phyloP scores from a whole-genome alignment of 2,113 vertebrate genomes.

The Phalacrocorax pelagicus region DNA sequence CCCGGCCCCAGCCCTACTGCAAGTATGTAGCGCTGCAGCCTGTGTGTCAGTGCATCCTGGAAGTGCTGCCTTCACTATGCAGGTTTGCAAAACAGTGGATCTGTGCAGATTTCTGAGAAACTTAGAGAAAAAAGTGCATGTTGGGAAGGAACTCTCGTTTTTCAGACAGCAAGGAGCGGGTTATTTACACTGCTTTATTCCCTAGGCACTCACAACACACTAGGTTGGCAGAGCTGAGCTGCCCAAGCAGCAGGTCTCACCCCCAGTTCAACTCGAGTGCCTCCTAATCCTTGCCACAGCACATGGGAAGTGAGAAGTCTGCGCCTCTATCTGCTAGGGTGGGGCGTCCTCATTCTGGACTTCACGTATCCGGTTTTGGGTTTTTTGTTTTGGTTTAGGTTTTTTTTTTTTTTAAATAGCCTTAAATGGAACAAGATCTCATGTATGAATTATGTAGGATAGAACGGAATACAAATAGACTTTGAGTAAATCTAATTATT shows the following conservation, averaged over 20 bases:
- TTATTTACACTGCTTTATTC: neutral
- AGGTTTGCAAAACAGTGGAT: neutral
- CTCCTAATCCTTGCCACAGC: neutral
- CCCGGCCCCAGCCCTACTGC: neutral
- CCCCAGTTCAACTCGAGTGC: neutral
- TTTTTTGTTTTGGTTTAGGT: neutral
- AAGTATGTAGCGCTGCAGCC: neutral
- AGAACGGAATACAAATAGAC: neutral
- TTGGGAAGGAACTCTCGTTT: neutral
- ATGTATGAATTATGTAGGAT: neutral
- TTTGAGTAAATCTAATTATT: neutral
- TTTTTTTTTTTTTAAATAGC: neutral
- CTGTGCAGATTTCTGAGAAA: neutral
- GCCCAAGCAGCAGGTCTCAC: neutral
- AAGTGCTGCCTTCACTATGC: rapidly evolving
- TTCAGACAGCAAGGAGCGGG: neutral
- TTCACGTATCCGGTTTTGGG: rapidly evolving
- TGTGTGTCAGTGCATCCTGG: neutral
- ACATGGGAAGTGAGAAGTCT: neutral
- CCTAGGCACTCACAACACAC: neutral
- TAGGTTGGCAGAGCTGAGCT: neutral
- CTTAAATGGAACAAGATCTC: neutral
- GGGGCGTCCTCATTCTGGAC: neutral
- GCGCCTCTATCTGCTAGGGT: neutral
- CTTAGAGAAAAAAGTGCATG: neutral